A percentile compares a stretch with the other conserved stretches of the same genome.
Conservation (phyloP, 2,797 vertebrate genomes). For the Pipistrellus pipistrellus region DNA sequence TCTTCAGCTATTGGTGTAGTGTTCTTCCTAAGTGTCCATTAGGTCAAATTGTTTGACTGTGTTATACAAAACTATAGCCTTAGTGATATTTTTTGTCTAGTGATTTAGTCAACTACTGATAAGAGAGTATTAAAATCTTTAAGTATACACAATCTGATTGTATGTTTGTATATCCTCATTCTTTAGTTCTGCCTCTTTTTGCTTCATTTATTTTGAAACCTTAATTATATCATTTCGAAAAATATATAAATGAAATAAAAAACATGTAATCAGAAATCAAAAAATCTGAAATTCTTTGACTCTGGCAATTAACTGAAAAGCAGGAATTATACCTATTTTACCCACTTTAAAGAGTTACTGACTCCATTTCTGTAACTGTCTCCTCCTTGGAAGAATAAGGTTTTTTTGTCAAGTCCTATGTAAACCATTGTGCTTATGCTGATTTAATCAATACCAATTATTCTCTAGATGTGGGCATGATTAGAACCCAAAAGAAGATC, state of each 20-base stretch:
- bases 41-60: conserved; percentile 14
- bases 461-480: neutral
- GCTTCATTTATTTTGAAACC: conserved; percentile 46
- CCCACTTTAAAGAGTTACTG: conserved; percentile 21
- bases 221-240: conserved; percentile 25
- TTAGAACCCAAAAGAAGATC: conserved; percentile 46
- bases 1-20: conserved; percentile 10
- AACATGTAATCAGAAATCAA: neutral
- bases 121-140: conserved; percentile 21
- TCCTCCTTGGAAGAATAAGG: neutral
- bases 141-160: neutral
- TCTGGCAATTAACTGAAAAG: conserved; percentile 36
- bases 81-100: neutral
- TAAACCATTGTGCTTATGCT: conserved; percentile 11
- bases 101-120: conserved; percentile 33
- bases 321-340: neutral
- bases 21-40: conserved; percentile 5
- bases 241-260: neutral
- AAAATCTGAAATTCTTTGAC: conserved; percentile 40
- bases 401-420: conserved; percentile 56
- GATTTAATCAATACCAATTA: conserved; percentile 14
- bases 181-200: conserved; percentile 48
- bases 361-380: conserved; percentile 1
- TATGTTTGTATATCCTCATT: neutral
- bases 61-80: conserved; percentile 2